Base-by-base conservation (phyloP, 2,797 vertebrate genomes). In the Oreortyx pictus region DNA sequence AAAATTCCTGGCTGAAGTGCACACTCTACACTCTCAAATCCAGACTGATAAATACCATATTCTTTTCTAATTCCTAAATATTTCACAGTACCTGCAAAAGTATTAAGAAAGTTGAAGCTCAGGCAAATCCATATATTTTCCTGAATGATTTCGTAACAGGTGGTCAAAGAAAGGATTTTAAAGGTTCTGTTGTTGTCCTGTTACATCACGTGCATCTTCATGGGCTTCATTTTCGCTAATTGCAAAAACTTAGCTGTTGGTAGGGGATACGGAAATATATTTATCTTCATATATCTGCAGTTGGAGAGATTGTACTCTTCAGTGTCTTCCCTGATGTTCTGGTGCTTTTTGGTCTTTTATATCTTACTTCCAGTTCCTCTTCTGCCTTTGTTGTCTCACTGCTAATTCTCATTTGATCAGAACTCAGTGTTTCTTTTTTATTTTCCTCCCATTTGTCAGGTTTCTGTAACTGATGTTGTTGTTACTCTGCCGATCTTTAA, bases 401-500 rank as follows among this genome's bases (percentile, higher is more conserved):
- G 25, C 27, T 70, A 68, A 57, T 67, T 44, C 50, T 71, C 27
- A 50, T 81, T 85, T 87, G 23, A 25, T 61, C 71, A 75, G 29
- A 88, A 72, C 7, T 50, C 1, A 25, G 9, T 52, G 78, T 82
- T 80, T 65, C 14, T 31, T 44, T 47, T 80, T 52, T 27, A 81
- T 84, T 93, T 57, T 71, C 35, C 49, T 82, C 25, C 52, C 41
- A n/a, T 67, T 93, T 70, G 2, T 57, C 62, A 87, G 24, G 20
- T 75, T 23, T 70, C 81, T 2, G 3, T 62, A 89, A 88, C 73
- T 72, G 64, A 54, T 82, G 65, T 71, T 74, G 43, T 77, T 92
- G 91, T 81, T 87, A 86, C 75, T 33, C 33, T 57, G 83, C 54
- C 90, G 62, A 2, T 2, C 71, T 91, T 90, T 92, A 47, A 74